Evolutionary conservation across 1,140 invertebrate genomes (phyloP), one percentile per base, ranked within the genome.

Genomic region (Sitodiplosis mosellana): DNA sequence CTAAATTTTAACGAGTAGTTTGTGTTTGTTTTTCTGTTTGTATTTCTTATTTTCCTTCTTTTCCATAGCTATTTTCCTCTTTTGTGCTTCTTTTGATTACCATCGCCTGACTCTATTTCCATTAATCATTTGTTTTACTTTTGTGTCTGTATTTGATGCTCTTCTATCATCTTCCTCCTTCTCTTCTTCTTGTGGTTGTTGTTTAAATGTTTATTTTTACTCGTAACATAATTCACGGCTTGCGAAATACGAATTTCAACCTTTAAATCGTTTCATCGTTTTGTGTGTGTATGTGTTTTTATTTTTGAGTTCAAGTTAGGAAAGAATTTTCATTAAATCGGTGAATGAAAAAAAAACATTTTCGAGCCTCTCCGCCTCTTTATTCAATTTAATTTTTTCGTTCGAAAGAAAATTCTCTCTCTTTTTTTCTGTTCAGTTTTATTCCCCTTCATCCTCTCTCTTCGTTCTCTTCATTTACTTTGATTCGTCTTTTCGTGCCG

Each of bases 101-200:
- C 50, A 56, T 53, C 48, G 33, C 45, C 48, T 45, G 51, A 59
- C 57, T 59, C 59, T 59, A 57, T 57, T 59, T 55, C 55, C 54
- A 59, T 52, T 27, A 27, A 27, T 27, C 27, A 10, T 27, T 27
- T 27, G 27, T 27, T 27, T 27, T 27, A 27, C 27, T 27, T 27
- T 5, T 27, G 10, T 27, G 3, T 27, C 4, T 27, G 3, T 27
- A 10, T 27, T 3, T 27, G 27, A 10, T 27, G 27, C 10, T 27
- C 4, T 27, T 27, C 4, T 27, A 27, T 27, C 10, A n/a, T 27
- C 10, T 27, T 27, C 10, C 27, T 27, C 27, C 27, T n/a, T n/a
- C n/a, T n/a, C n/a, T n/a, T n/a, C n/a, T n/a, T n/a, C n/a, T n/a
- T n/a, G n/a, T n/a, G n/a, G n/a, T n/a, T n/a, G n/a, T n/a, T n/a